A percentile compares a stretch with the other conserved stretches of the same genome.
These are phyloP conservation scores for Batillaria attramentaria DNA, from an alignment of 1,140 invertebrate genomes.

Conservation along the genomic window DNA sequence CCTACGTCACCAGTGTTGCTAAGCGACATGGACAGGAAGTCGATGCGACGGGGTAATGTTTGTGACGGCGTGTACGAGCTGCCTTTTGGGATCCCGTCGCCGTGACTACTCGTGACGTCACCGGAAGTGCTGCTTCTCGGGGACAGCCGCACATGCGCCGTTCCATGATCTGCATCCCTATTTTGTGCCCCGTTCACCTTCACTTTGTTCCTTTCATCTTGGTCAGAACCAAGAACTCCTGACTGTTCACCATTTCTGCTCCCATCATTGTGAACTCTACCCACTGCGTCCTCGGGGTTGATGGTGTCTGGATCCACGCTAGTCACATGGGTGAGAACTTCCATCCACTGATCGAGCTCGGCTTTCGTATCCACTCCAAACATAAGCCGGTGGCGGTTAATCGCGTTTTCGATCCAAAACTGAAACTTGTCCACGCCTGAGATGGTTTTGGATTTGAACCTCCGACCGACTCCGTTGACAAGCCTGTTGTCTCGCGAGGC, in stretches of 20 bases:
- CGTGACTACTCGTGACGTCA: too few relatives aligned
- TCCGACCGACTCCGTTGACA: slow-evolving; percentile 32
- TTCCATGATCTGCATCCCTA: too few relatives aligned
- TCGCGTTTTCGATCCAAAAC: slow-evolving; percentile 54
- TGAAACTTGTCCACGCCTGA: slow-evolving; percentile 57
- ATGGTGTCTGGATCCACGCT: slow-evolving; percentile 44
- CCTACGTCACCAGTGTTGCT: slow-evolving; percentile 6
- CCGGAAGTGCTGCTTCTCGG: too few relatives aligned
- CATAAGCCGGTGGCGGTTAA: slow-evolving; percentile 46
- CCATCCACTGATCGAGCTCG: slow-evolving; percentile 54
- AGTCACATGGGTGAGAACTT: slow-evolving; percentile 48
- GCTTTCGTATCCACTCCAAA: slow-evolving; percentile 52
- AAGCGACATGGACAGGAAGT: slow-evolving; percentile 30
- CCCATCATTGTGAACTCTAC: neutral
- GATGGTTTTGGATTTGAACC: slow-evolving; percentile 45
- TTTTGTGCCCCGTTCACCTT: too few relatives aligned
- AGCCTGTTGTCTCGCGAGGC: slow-evolving; percentile 32
- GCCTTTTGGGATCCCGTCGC: too few relatives aligned
- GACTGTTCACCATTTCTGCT: neutral
- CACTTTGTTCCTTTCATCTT: too few relatives aligned
- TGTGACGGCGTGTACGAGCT: slow-evolving; percentile 35
- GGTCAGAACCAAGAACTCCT: too few relatives aligned
- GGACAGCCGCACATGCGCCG: too few relatives aligned
- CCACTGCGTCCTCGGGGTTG: neutral
- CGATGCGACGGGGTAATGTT: slow-evolving; percentile 29